phyloP scores from a whole-genome alignment of 2,113 vertebrate species.

The Patagioenas fasciata region DNA sequence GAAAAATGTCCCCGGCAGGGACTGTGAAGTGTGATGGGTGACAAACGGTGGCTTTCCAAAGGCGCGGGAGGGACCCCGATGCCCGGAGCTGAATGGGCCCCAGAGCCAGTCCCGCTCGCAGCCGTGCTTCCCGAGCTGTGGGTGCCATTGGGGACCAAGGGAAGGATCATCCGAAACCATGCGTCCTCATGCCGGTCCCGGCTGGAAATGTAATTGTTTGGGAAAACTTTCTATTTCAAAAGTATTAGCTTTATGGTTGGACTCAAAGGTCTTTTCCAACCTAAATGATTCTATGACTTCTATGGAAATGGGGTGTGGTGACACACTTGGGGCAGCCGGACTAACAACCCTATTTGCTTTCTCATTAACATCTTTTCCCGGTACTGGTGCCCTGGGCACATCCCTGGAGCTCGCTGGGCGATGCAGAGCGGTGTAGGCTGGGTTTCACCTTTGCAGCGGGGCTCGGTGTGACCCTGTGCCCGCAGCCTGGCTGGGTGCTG shows the following conservation, averaged over 20 bases:
- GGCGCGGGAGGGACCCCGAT: too few relatives aligned
- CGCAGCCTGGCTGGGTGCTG: background rate
- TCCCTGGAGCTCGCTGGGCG: fast-evolving
- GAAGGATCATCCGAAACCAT: fast-evolving
- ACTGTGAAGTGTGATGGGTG: fast-evolving
- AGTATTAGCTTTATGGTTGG: too few relatives aligned
- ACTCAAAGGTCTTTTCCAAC: too few relatives aligned
- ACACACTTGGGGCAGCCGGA: fast-evolving
- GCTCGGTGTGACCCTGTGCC: too few relatives aligned
- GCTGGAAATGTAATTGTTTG: background rate
- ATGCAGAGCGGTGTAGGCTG: fast-evolving
- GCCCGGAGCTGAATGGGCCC: fast-evolving
- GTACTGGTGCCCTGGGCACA: fast-evolving
- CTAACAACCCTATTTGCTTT: background rate
- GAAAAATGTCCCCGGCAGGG: background rate
- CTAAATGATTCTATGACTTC: too few relatives aligned
- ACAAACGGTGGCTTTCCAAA: background rate
- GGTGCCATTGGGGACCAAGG: fast-evolving
- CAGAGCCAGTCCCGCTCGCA: fast-evolving
- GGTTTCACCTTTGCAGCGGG: background rate
- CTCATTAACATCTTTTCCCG: background rate
- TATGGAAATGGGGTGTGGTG: background rate
- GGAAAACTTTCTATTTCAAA: too few relatives aligned
- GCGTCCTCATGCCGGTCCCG: fast-evolving
- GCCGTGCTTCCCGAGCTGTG: fast-evolving